A percentile compares a stretch with the other conserved stretches of the same genome.
Evolutionary conservation across 1,140 invertebrate species (phyloP).

Genomic region (Eupeodes corollae): DNA sequence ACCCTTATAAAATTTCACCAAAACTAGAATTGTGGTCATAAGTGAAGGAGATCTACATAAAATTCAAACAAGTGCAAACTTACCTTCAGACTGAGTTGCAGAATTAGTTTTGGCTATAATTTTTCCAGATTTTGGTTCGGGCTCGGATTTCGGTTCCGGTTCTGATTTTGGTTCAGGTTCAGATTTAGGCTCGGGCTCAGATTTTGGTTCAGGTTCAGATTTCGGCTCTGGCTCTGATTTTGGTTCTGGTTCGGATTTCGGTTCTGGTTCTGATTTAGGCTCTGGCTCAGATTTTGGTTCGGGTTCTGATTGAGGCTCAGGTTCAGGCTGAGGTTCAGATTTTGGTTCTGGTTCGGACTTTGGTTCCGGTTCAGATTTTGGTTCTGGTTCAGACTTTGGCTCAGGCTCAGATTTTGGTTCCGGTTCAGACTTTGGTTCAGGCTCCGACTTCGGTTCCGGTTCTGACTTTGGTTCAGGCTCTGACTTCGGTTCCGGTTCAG

Average conservation of each 20-base stretch:
- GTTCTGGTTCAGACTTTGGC: slow-evolving; percentile 40
- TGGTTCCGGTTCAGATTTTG: slow-evolving; percentile 38
- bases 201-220: slow-evolving; percentile 24
- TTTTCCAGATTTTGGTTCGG: slow-evolving; percentile 16
- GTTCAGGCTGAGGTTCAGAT: slow-evolving; percentile 35
- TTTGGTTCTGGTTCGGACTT: slow-evolving; percentile 36
- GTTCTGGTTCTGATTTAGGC: slow-evolving; percentile 24
- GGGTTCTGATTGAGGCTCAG: slow-evolving; percentile 31
- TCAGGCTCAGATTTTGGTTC: slow-evolving; percentile 43
- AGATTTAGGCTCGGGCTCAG: slow-evolving; percentile 29
- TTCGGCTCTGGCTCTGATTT: slow-evolving; percentile 18
- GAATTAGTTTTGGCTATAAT: neutral
- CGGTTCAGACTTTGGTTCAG: slow-evolving; percentile 38
- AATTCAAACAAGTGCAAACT: too few species aligned
- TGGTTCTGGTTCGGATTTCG: slow-evolving; percentile 27
- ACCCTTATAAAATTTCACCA: too few species aligned
- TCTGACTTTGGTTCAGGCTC: slow-evolving; percentile 39
- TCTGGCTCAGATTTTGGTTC: slow-evolving; percentile 17
- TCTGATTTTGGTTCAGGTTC: slow-evolving; percentile 22
- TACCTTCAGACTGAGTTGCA: too few species aligned
- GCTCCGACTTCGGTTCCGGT: slow-evolving; percentile 36
- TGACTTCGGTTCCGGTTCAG: slow-evolving; percentile 38
- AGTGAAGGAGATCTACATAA: too few species aligned
- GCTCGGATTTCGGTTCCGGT: slow-evolving; percentile 29
- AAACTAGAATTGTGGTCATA: too few species aligned